Evolutionary conservation across 30 jellyfish, hydroid and myxozoan species (phyloP), one percentile per base, ranked within the genome.

Genomic region (Aurelia sp.): DNA sequence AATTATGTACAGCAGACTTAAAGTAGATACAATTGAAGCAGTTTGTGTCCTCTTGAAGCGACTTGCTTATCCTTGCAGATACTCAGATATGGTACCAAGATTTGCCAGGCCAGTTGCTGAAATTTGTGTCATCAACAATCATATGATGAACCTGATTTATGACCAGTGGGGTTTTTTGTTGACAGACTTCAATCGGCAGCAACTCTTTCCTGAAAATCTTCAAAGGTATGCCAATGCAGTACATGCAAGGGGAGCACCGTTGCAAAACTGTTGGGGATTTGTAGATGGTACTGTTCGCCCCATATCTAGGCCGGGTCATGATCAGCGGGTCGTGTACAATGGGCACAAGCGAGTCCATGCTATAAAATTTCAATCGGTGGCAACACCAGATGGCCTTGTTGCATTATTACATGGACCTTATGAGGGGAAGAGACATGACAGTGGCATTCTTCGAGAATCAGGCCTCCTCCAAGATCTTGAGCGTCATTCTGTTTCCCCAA

Each of bases 381-480:
- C 80, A 11, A 67, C 80, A 6, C 17, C 80, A 12, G 80, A 67
- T 67, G 80, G 80, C 7, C 31, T 67, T 18, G 80, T 67, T 67
- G 80, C 80, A 9, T 31, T 67, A 18, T 18, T 67, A 58, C 59
- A n/a, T 67, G 55, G 80, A 8, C 80, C 80, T 5, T 67, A 33
- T 67, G 57, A 67, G 40, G 80, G 80, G 57, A 67, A 67, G 20
- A 21, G 80, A 11, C 80, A 67, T 67, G 80, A 67, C n/a, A n/a
- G n/a, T n/a, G n/a, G n/a, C n/a, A n/a, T n/a, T n/a, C n/a, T n/a
- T n/a, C n/a, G n/a, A n/a, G n/a, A n/a, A n/a, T n/a, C n/a, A n/a
- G n/a, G n/a, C n/a, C n/a, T n/a, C n/a, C n/a, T n/a, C n/a, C n/a
- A n/a, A n/a, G n/a, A n/a, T n/a, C n/a, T n/a, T n/a, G n/a, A n/a